Evolutionary conservation across 2,797 vertebrate genomes (phyloP).

Genomic region (Crocidura indochinensis): DNA sequence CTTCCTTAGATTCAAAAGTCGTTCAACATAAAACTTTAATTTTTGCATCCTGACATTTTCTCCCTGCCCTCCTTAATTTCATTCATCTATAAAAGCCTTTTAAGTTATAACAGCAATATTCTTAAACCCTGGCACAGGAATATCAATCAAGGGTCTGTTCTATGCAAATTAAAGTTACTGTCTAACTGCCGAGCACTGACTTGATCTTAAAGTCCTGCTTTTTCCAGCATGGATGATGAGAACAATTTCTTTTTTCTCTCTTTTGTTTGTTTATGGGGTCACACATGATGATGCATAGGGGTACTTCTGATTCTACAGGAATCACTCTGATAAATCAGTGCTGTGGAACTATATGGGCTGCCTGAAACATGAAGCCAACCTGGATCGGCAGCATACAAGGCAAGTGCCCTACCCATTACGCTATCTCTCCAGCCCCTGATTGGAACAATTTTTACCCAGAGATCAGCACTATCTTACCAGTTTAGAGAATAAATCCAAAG

Average conservation of each 20-base stretch:
- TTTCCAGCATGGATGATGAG: background rate
- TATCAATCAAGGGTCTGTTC: background rate
- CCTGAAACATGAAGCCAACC: no score
- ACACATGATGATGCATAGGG: no score
- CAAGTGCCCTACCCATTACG: no score
- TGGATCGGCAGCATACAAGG: no score
- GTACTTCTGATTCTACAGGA: no score
- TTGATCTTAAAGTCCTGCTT: background rate
- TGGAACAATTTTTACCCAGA: background rate
- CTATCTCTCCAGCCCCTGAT: background rate
- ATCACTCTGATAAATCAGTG: no score
- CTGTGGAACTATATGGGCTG: no score
- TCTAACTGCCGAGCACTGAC: background rate
- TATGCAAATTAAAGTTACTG: background rate
- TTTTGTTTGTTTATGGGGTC: background rate
- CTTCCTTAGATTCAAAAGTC: conserved; percentile 34
- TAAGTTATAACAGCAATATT: conserved; percentile 34
- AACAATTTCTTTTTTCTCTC: background rate
- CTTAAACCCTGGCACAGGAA: background rate
- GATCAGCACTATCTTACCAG: background rate
- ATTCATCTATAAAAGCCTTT: conserved; percentile 44
- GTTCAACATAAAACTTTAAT: conserved; percentile 12
- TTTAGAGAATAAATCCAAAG: background rate
- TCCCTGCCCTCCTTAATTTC: background rate
- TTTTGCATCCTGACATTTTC: background rate